These are phyloP conservation scores for Euborellia annulipes DNA, from an alignment of 1,140 invertebrate species.

Conservation along the genomic window DNA sequence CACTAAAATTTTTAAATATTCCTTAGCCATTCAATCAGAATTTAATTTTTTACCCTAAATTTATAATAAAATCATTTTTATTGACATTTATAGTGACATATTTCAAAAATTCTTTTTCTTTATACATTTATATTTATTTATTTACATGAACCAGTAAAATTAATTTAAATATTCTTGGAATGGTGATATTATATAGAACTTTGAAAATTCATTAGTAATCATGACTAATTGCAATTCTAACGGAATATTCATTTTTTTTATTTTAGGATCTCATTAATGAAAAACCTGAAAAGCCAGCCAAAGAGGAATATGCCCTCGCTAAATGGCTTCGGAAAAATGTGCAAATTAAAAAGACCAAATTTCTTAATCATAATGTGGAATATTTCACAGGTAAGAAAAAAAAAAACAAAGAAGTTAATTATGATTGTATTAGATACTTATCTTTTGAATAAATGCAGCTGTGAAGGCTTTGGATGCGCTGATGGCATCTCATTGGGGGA, in stretches of 20 bases:
- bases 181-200: too few relatives aligned
- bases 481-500: conserved; percentile 82
- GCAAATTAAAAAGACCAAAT: conserved; percentile 87
- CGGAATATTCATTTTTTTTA: conserved; percentile 2
- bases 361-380: conserved; percentile 87
- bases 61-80: too few relatives aligned
- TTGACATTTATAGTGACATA: too few relatives aligned
- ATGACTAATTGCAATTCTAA: too few relatives aligned
- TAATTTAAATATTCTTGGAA: too few relatives aligned
- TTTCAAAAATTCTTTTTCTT: too few relatives aligned
- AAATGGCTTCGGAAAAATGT: conserved; percentile 89
- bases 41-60: background rate
- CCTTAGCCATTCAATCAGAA: background rate
- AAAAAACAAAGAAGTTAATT: too few relatives aligned
- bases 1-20: background rate
- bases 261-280: conserved; percentile 39
- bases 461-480: conserved; percentile 81
- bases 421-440: too few relatives aligned
- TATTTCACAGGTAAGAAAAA: conserved; percentile 85
- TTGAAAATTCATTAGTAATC: too few relatives aligned
- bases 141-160: too few relatives aligned
- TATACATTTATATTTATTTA: too few relatives aligned
- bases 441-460: conserved; percentile 28
- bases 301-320: conserved; percentile 83
- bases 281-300: conserved; percentile 55